These are phyloP conservation scores for Elanus axillaris DNA, from an alignment of 2,113 vertebrate species.

Conservation along the genomic window DNA sequence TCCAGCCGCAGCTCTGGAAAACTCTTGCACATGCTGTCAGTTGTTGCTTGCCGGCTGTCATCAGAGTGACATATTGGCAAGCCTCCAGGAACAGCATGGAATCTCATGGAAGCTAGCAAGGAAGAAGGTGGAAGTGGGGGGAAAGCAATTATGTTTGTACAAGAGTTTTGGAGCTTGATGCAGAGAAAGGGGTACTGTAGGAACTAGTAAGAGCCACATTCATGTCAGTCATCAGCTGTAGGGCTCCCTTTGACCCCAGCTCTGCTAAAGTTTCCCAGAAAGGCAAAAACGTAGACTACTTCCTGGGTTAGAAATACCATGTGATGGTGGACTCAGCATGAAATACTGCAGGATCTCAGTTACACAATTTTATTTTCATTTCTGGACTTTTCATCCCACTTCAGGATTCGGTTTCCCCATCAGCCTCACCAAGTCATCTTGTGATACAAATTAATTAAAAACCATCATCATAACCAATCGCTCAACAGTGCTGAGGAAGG, in stretches of 20 bases:
- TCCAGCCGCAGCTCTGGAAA: neutral
- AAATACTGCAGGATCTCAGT: neutral
- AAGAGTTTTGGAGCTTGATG: neutral
- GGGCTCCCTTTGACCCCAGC: neutral
- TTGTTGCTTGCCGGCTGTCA: neutral
- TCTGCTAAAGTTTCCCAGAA: neutral
- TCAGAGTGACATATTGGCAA: neutral
- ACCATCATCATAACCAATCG: neutral
- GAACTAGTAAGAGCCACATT: neutral
- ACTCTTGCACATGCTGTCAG: neutral
- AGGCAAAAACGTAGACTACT: neutral
- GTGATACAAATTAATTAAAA: neutral
- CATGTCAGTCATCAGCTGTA: neutral
- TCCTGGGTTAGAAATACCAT: neutral
- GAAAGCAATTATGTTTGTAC: neutral
- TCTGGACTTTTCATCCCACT: neutral
- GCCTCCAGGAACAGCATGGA: neutral
- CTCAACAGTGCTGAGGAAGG: neutral
- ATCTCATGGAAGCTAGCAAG: neutral
- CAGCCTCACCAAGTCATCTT: neutral
- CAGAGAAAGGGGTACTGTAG: neutral
- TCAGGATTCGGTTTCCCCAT: neutral
- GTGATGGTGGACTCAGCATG: neutral
- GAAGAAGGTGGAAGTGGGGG: neutral
- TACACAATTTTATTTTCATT: neutral